Evolutionary conservation across 2,797 vertebrate genomes (phyloP).

Genomic region (Melanogrammus aeglefinus): DNA sequence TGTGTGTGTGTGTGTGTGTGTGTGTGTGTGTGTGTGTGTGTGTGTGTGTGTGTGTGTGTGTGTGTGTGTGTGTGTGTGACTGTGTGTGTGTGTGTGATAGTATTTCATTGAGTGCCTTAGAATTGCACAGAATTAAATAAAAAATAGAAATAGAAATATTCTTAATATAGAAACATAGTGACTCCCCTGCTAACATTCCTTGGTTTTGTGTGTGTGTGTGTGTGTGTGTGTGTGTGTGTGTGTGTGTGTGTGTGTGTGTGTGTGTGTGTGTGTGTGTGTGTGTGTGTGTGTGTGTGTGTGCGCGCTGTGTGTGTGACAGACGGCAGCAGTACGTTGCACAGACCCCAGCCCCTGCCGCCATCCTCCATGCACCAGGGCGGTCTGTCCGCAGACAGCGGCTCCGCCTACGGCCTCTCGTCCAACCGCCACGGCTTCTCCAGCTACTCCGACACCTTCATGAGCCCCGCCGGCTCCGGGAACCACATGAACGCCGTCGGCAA

Average conservation of each 20-base stretch:
- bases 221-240: too few species aligned
- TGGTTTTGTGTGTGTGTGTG: neutral
- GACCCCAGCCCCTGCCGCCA: constrained; percentile 94
- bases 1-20: constrained; percentile 31
- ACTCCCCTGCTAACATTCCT: neutral
- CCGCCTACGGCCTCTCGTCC: constrained; percentile 88
- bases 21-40: constrained; percentile 27
- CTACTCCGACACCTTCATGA: constrained; percentile 98
- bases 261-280: constrained; percentile 13
- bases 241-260: constrained; percentile 1
- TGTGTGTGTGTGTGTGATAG: constrained; percentile 13
- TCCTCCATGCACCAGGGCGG: constrained; percentile 99
- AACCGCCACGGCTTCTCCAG: constrained; percentile 94
- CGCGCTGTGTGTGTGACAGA: constrained; percentile 69
- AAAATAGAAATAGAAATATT: neutral
- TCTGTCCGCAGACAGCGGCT: constrained; percentile 79
- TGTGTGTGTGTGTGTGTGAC: constrained; percentile 25
- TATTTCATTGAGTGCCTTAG: neutral
- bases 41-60: constrained; percentile 25
- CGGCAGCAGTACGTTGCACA: constrained; percentile 89
- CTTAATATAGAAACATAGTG: neutral
- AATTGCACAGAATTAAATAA: neutral
- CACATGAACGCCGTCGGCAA: constrained; percentile 98
- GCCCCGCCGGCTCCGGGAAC: constrained; percentile 86
- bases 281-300: too few species aligned